Evolutionary conservation across 1,140 invertebrate species (phyloP).

Genomic region (Aphelenchoides besseyi): DNA sequence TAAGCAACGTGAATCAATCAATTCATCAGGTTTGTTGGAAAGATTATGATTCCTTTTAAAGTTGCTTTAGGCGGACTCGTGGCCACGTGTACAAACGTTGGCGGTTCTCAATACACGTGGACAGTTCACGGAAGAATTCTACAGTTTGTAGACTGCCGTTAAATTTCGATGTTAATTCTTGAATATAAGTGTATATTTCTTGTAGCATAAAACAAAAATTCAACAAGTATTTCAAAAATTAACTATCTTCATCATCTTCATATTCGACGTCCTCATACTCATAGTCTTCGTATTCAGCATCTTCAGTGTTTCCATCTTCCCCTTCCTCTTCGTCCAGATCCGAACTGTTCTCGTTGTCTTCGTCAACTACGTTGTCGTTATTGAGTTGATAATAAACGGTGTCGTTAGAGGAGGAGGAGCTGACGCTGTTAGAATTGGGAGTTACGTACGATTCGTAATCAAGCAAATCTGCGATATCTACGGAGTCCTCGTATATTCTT

Average conservation of each 20-base stretch:
- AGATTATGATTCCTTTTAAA: too few species aligned
- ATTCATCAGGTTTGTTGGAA: constrained; percentile 49
- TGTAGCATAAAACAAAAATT: too few species aligned
- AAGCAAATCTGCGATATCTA: background rate
- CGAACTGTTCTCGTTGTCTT: constrained; percentile 21
- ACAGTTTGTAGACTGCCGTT: constrained; percentile 61
- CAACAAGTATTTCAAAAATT: too few species aligned
- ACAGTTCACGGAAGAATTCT: constrained; percentile 60
- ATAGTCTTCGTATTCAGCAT: constrained; percentile 15
- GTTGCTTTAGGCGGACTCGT: constrained; percentile 37
- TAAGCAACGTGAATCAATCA: constrained; percentile 60
- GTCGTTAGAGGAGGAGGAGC: background rate
- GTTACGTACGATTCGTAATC: background rate
- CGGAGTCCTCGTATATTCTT: too few species aligned
- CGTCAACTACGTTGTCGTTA: background rate
- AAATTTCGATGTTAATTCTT: background rate
- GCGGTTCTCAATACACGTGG: constrained; percentile 62
- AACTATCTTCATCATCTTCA: constrained; percentile 13
- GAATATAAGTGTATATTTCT: too few species aligned
- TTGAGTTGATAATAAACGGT: too few species aligned
- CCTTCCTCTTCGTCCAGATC: constrained; percentile 5
- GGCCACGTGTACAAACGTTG: constrained; percentile 59
- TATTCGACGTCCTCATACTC: constrained; percentile 21
- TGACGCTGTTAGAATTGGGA: background rate
- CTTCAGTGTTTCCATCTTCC: constrained; percentile 11